Evolutionary conservation across 1,140 invertebrate genomes (phyloP), one percentile per base, ranked within the genome.

Genomic region (Eueides isabella): DNA sequence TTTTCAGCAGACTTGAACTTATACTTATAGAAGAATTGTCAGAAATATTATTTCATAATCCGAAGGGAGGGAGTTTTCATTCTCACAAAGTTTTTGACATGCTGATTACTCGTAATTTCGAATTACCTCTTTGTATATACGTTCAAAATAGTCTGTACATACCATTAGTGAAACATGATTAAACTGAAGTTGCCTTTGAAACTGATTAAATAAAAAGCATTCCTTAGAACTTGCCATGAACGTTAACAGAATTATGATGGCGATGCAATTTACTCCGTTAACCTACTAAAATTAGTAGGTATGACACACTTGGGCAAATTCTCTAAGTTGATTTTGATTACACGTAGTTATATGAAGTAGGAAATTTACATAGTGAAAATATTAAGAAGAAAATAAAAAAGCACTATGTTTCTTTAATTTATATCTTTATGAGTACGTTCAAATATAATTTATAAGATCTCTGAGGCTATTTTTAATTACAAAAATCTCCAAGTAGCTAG

Each of bases 261-360:
- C 48, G 48, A 55, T 55, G 48, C 48, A 55, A 55, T 55, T 55
- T 55, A 9, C 48, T 26, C 19, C 48, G 48, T 55, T 23, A 55
- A 55, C 48, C 48, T 23, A 55, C 48, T 55, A 19, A 23, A 48
- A 48, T 48, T 48, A 48, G 41, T 7, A 48, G 41, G 41, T 6
- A n/a, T 6, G 16, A n/a, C 41, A 48, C 41, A 23, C n/a, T 48
- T 48, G 5, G n/a, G 3, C 5, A 6, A 55, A 55, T 55, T 55
- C 23, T 26, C 48, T 55, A 23, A 55, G 23, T 55, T 55, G 19
- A 55, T 55, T 55, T 55, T 26, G 11, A 26, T 23, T 55, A 55
- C 3, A 55, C 48, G 23, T 11, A 12, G 9, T 23, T 11, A 26
- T 26, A 26, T 55, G 48, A 9, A 48, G 16, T 23, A 7, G 41